These are phyloP conservation scores for Protonemura montana DNA, from an alignment of 2,888 invertebrate species.

Conservation along the genomic window DNA sequence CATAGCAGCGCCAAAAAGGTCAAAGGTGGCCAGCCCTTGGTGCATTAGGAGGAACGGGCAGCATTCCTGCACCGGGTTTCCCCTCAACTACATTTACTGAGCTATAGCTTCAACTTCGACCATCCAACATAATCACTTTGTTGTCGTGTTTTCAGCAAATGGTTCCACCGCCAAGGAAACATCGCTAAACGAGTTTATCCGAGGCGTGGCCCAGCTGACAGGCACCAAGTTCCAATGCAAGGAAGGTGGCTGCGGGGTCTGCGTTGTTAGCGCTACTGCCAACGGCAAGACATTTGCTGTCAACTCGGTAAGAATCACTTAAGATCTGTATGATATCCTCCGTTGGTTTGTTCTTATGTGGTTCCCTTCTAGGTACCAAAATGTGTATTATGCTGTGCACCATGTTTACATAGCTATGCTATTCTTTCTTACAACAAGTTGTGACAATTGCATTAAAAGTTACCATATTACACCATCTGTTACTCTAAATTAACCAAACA, in stretches of 20 bases:
- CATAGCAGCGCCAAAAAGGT: no score
- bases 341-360: no score
- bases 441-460: no score
- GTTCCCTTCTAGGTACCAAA: no score
- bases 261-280: slow-evolving; percentile 65
- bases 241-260: slow-evolving; percentile 78
- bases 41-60: no score
- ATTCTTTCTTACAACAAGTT: no score
- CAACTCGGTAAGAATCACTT: slow-evolving; percentile 69
- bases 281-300: slow-evolving; percentile 65
- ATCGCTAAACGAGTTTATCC: slow-evolving; percentile 69
- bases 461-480: no score
- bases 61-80: not conserved
- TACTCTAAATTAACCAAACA: no score
- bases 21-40: no score
- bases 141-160: not conserved
- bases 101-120: not conserved
- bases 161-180: slow-evolving; percentile 59
- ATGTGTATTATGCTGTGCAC: no score
- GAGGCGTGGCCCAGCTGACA: slow-evolving; percentile 67
- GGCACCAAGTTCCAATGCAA: slow-evolving; percentile 77
- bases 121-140: not conserved
- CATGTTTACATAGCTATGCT: no score
- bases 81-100: not conserved
- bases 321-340: not conserved